Evolutionary conservation across 2,113 vertebrate genomes (phyloP).

Genomic region (Mus pahari): DNA sequence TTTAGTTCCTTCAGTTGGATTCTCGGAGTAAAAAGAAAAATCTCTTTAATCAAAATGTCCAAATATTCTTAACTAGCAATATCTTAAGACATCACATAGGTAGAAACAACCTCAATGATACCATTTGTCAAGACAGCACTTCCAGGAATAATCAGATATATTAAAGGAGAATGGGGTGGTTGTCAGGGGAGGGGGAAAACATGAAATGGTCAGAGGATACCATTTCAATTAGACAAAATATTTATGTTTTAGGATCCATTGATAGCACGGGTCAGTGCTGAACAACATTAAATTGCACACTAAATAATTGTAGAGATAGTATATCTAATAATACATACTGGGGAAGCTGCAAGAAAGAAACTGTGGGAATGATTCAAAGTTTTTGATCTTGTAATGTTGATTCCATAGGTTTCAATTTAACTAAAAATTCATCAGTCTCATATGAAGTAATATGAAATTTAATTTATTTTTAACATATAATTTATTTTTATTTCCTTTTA

Average conservation of each 20-base stretch:
- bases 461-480: not conserved
- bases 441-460: not conserved
- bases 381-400: not conserved
- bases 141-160: not conserved
- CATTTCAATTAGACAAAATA: not conserved
- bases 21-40: not conserved
- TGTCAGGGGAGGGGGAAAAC: not conserved
- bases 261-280: too few species aligned
- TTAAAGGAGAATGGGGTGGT: not conserved
- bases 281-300: not conserved
- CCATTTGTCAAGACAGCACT: not conserved
- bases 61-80: not conserved
- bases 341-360: not conserved
- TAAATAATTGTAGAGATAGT: not conserved
- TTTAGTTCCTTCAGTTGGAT: not conserved
- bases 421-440: not conserved
- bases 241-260: too few species aligned
- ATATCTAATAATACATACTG: not conserved
- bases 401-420: not conserved
- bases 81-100: not conserved
- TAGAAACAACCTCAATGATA: not conserved
- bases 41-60: not conserved
- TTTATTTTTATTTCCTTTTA: not conserved
- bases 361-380: not conserved
- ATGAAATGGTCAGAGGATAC: not conserved